Base-by-base conservation (phyloP, 1,140 invertebrate genomes). In the Laupala kohalensis region DNA sequence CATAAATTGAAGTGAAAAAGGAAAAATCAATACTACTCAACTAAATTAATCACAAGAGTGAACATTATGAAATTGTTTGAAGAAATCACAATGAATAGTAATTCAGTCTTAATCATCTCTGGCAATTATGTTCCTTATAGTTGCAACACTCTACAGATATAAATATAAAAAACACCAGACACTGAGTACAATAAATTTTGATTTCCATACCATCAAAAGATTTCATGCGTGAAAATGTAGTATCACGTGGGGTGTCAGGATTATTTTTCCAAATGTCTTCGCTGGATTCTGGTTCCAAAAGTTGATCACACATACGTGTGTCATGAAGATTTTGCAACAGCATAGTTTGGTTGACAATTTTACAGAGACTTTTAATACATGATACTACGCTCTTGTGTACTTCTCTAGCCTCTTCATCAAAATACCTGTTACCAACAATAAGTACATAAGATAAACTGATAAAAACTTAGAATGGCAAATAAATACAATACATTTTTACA, bases 301-400 rank as follows among this genome's bases (percentile, higher is more conserved):
- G 80, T 3, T 79, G 75, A 77, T 91, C 86, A 77, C 92, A 93
- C 71, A 84, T 85, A n/a, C 86, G 80, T 1, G 88, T 90, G 73
- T 90, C 87, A 77, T 91, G 84, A 26, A 93, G 80, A 73, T 87
- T 86, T 76, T 89, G 85, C 0, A 93, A 79, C 9, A 93, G 78
- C 63, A 92, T 77, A 72, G 85, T 87, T 78, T 92, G 90, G 80
- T 92, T 92, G 0, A 93, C 89, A 73, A 83, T 80, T 64, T 86
- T 88, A 74, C 88, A 90, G 23, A 88, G 83, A 19, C 82, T 79
- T 73, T 83, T 84, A 72, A 91, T 85, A 72, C 85, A 85, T 12
- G 81, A 75, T 0, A 88, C 78, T 2, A 88, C 79, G 53, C 80
- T 79, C 73, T 81, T 81, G 64, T 87, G 85, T 3, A 88, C 81